Evolutionary conservation across 64 coral and sea anemone species (phyloP), one percentile per base, ranked within the genome.

Genomic region (Pocillopora verrucosa): DNA sequence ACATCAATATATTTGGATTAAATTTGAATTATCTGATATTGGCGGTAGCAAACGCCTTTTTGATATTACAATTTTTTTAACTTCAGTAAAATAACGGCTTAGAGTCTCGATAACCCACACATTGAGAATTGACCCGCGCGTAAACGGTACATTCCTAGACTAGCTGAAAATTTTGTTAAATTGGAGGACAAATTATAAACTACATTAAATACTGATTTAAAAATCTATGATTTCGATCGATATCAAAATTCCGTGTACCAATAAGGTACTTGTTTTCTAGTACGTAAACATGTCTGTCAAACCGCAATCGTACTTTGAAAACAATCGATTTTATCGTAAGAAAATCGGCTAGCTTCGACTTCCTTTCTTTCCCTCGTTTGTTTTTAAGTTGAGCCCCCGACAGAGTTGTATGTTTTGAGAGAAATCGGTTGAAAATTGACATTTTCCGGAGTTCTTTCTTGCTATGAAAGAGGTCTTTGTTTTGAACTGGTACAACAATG

Each of bases 391-490:
- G 15, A 25, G 12, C 30, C 63, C 11, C 5, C 34, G 12, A n/a
- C 41, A 11, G 34, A 9, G 82, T 11, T 22, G 59, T 65, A 45
- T 65, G 19, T 64, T 64, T 60, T 34, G n/a, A 36, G 11, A 36
- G 35, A 65, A 41, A 84, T 45, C 19, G 58, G 58, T 41, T 58
- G 75, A 56, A 36, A 69, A 58, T 68, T 74, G 34, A 74, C 16
- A 59, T 51, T 82, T 72, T 15, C 34, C 67, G 78, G 62, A 30
- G 11, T 11, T n/a, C 35, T 67, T 34, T 72, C 56, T 51, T 2
- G 15, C 59, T 25, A 56, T 78, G 80, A 84, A 84, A 74, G 79
- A 75, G 37, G 34, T 65, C 38, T 84, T 84, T 91, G 79, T 91
- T 84, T 90, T 91, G 41, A 83, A 76, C 77, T 56, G 15, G 24